Evolutionary conservation across 2,888 invertebrate species (phyloP), one percentile per base, ranked within the genome.

Genomic region (Salpingus planirostris): DNA sequence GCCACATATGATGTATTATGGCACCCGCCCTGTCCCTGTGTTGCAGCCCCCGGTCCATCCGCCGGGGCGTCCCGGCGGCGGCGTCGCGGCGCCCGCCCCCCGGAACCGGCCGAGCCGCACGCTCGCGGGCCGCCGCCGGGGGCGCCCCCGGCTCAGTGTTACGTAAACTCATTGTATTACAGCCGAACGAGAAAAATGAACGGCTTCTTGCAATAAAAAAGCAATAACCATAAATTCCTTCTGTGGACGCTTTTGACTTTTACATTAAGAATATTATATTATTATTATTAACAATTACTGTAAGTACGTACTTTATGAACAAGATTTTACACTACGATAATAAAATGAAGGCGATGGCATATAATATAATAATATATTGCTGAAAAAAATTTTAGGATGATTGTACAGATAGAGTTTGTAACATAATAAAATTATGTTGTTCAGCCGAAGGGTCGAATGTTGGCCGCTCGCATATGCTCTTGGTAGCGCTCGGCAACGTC

Each of bases 91-190:
- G 29, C 14, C 25, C n/a, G n/a, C 31, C 22, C 18, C 33, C 5
- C 18, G 8, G 18, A 18, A 18, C 18, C 60, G 31, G 36, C 31
- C 27, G 36, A 27, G 24, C 27, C 13, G 27, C 30, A 25, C 24
- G 23, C 31, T n/a, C n/a, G n/a, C n/a, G 18, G 31, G 13, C 15
- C 24, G 24, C 21, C 28, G 31, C 24, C 29, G 27, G 14, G 18
- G 8, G 18, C 15, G 8, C 13, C 21, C 8, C 8, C 21, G 18
- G 68, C 67, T 71, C 69, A 69, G 71, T 72, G 71, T 73, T 72
- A 68, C 69, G 70, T 72, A 70, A 73, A 50, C 42, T 53, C 50
- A 59, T 73, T 73, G 73, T 74, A 73, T 71, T 73, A 71, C 69
- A 71, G 72, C 71, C 72, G 70, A 68, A 69, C n/a, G n/a, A n/a